Evolutionary conservation across 2,113 vertebrate genomes (phyloP), one percentile per base, ranked within the genome.

Genomic region (Nerophis ophidion): DNA sequence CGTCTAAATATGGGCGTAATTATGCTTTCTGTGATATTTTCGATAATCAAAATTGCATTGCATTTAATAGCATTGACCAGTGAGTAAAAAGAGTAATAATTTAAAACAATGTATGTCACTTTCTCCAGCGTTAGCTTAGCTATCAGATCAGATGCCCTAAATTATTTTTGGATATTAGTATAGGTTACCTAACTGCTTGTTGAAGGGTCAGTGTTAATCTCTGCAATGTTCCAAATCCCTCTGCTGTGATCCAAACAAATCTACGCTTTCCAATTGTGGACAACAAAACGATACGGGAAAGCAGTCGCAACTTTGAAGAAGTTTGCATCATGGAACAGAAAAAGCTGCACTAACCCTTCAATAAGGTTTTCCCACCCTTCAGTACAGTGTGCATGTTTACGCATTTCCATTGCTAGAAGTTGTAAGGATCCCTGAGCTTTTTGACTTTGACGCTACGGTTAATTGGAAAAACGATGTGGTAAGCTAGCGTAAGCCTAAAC

Each of bases 161-260:
- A 9, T 72, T 75, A 45, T 64, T 70, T 47, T 53, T 57, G 8
- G 57, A 63, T 68, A 15, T 67, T 57, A 75, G 77, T 51, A 57
- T 65, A 67, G 48, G 48, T 73, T 68, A 68, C 74, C 68, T 72
- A 77, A 77, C 69, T 15, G 47, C 52, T 54, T 50, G 57, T 65
- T 66, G 35, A 44, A 70, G 54, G 71, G 61, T 66, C 60, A 60
- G 15, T 36, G 56, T 69, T 69, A 71, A 73, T 76, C 63, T 57
- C 36, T 49, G 51, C 47, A 72, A 48, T 8, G 69, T 60, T 63
- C 52, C 5, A 14, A 55, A 55, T 36, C 60, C 47, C 34, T 56
- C 35, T 19, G 45, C 57, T 61, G 35, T 14, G 15, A 62, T 59
- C 53, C 53, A 68, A 66, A 71, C 46, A 17, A 46, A 42, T 40